Evolutionary conservation across 2,888 invertebrate genomes (phyloP).

Genomic region (Ormia ochracea): DNA sequence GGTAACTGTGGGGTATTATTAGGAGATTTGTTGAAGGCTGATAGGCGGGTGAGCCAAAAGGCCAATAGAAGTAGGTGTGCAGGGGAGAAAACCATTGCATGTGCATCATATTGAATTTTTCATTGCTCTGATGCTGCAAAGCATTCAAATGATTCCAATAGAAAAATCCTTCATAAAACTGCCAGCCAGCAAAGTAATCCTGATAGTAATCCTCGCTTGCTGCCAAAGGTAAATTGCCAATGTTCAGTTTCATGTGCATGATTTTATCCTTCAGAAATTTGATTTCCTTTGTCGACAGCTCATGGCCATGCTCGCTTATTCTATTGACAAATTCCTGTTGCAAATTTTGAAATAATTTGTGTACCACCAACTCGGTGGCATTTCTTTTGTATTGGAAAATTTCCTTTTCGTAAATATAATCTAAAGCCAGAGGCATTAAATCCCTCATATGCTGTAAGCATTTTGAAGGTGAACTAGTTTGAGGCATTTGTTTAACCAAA

Average conservation of each 20-base stretch:
- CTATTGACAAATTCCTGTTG: constrained; percentile 64
- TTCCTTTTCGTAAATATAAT: constrained; percentile 68
- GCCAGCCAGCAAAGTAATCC: constrained; percentile 48
- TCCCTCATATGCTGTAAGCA: constrained; percentile 71
- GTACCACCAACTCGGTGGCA: constrained; percentile 66
- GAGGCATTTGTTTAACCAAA: constrained; percentile 51
- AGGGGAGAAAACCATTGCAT: constrained; percentile 20
- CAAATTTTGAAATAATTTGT: constrained; percentile 66
- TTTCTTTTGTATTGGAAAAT: constrained; percentile 64
- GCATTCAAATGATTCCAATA: constrained; percentile 69
- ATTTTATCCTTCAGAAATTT: constrained; percentile 65
- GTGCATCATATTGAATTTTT: constrained; percentile 18
- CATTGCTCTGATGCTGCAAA: constrained; percentile 60
- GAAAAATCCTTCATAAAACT: constrained; percentile 60
- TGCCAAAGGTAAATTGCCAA: constrained; percentile 69
- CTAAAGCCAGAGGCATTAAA: constrained; percentile 68
- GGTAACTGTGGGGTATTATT: constrained; percentile 63
- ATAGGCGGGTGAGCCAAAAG: constrained; percentile 63
- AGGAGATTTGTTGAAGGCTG: constrained; percentile 63
- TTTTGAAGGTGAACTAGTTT: constrained; percentile 6
- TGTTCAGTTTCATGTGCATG: constrained; percentile 65
- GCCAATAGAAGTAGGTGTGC: constrained; percentile 55
- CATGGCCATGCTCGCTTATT: constrained; percentile 64
- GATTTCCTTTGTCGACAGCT: constrained; percentile 58
- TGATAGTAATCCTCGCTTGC: constrained; percentile 63